These are phyloP conservation scores for Drosophila malerkotliana DNA, from an alignment of 1,140 invertebrate species.

Conservation along the genomic window DNA sequence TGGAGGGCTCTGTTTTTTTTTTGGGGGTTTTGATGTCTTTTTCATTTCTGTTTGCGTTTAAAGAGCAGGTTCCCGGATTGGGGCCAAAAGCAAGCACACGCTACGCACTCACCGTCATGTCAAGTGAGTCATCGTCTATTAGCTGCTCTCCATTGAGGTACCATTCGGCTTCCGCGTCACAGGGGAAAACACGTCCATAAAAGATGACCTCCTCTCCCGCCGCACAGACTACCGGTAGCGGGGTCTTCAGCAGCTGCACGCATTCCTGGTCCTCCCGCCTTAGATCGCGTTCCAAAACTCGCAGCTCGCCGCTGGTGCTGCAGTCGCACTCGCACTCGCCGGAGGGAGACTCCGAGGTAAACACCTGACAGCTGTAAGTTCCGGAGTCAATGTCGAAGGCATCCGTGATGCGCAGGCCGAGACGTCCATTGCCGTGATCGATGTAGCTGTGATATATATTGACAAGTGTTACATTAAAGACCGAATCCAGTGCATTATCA, in stretches of 20 bases:
- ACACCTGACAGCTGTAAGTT: conserved; percentile 88
- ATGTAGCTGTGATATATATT: conserved; percentile 84
- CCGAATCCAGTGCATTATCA: background rate
- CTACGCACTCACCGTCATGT: conserved; percentile 68
- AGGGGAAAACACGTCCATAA: conserved; percentile 78
- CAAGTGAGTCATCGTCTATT: conserved; percentile 71
- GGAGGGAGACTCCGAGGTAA: conserved; percentile 39
- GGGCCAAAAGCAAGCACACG: conserved; percentile 19
- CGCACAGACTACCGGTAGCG: conserved; percentile 65
- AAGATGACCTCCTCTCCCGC: conserved; percentile 67
- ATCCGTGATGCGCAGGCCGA: conserved; percentile 87
- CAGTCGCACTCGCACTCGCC: conserved; percentile 46
- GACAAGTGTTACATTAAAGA: background rate
- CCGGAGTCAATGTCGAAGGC: conserved; percentile 88
- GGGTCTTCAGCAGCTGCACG: conserved; percentile 70
- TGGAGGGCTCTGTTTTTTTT: conserved; percentile 38
- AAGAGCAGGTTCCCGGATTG: conserved; percentile 12
- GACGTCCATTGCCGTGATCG: conserved; percentile 86
- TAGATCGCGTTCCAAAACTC: conserved; percentile 69
- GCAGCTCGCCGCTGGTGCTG: conserved; percentile 72
- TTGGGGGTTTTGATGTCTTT: background rate
- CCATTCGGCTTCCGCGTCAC: conserved; percentile 73
- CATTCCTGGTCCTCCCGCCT: conserved; percentile 38
- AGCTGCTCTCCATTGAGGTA: conserved; percentile 66
- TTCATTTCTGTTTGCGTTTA: background rate